Conservation (phyloP, 1,140 invertebrate species). For the Drosophila subobscura region DNA sequence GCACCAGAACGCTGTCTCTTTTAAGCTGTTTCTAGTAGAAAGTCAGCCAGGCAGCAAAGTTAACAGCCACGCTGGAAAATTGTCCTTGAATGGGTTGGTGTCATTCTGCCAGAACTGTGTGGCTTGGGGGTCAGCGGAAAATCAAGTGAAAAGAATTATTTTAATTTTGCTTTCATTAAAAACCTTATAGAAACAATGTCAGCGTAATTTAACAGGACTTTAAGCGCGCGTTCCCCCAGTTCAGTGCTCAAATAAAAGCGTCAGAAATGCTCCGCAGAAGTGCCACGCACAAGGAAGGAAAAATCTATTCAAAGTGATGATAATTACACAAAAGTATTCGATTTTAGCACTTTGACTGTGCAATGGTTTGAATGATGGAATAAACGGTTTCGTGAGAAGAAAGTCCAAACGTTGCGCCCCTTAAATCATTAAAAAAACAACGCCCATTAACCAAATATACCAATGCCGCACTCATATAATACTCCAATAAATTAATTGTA, state of each 20-base stretch:
- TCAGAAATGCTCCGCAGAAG: conserved; percentile 52
- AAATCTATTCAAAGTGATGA: not conserved
- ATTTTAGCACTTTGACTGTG: conserved; percentile 12
- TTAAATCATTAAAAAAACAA: conserved; percentile 4
- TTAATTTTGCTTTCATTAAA: conserved; percentile 51
- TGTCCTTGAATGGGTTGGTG: too few species aligned
- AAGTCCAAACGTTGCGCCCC: not conserved
- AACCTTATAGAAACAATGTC: conserved; percentile 41
- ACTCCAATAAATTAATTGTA: too few species aligned
- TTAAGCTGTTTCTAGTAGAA: conserved; percentile 32
- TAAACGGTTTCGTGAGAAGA: not conserved
- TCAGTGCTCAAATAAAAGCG: conserved; percentile 32
- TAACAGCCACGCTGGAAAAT: conserved; percentile 22
- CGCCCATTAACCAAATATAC: too few species aligned
- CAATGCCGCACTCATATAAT: too few species aligned
- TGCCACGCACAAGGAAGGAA: too few species aligned
- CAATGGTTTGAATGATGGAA: not conserved
- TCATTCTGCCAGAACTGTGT: too few species aligned
- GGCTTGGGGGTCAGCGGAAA: conserved; percentile 36
- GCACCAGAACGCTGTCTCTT: too few species aligned
- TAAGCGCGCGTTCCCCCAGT: conserved; percentile 36
- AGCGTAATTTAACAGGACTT: conserved; percentile 51
- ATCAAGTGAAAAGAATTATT: conserved; percentile 52
- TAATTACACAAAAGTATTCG: conserved; percentile 5
- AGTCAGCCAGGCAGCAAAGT: conserved; percentile 24